Evolutionary conservation across 2,797 vertebrate genomes (phyloP), one percentile per base, ranked within the genome.

Genomic region (Pseudochromis fuscus): DNA sequence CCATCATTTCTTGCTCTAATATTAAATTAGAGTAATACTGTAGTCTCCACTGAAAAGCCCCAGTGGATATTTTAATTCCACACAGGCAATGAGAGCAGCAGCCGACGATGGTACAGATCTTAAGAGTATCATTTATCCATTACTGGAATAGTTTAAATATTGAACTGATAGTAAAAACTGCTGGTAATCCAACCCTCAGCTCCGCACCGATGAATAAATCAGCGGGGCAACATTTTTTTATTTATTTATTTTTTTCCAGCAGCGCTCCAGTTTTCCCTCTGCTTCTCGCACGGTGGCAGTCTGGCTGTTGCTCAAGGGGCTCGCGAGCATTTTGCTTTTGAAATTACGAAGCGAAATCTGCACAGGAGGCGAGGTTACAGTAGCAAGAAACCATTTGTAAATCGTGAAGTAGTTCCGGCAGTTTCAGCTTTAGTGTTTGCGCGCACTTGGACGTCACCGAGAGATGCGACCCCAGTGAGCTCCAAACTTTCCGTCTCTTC

Each of bases 401-500:
- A 66, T 25, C 6, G 11, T 13, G n/a, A 0, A 59, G 35, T 59
- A 61, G 25, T 75, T 65, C 6, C 0, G 15, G 23, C 40, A 33
- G 37, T 30, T 61, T 33, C 3, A 52, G 31, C 3, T 16, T 40
- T 2, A 0, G 50, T 6, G 35, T 24, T 59, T 27, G 10, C 1
- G 6, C 2, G 7, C 8, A 3, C 35, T 0, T 23, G 25, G 40
- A 25, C 11, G 6, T 21, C 42, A 1, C 42, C 0, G 25, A 63
- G 46, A 63, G 63, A 70, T 44, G 67, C 77, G 53, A 49, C 45
- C 31, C 77, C 16, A 7, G 6, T 60, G 55, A 66, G 64, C 62
- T 51, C n/a, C 76, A 91, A 92, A 92, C 90, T 92, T 92, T 91
- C 76, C 75, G 49, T 76, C 49, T 59, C 48, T 40, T 67, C 56